A percentile compares a stretch with the other conserved stretches of the same genome.
Evolutionary conservation across 2,888 invertebrate genomes (phyloP).

Genomic region (Busseola fusca): DNA sequence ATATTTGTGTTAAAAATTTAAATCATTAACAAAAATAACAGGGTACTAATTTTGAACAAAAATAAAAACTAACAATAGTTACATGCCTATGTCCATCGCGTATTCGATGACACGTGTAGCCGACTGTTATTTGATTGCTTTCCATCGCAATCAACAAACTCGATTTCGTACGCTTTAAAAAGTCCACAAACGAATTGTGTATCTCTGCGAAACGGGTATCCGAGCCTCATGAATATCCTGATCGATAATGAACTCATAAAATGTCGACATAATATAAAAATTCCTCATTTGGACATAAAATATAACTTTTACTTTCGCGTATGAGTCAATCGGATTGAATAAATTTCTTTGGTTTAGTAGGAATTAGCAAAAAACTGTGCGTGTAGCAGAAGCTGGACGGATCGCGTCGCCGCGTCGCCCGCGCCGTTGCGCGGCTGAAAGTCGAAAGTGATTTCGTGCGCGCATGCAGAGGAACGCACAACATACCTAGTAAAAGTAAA

Average conservation of each 20-base stretch:
- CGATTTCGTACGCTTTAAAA: conserved; percentile 63
- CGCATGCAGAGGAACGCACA: conserved; percentile 71
- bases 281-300: conserved; percentile 26
- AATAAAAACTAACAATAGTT: conserved; percentile 16
- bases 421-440: conserved; percentile 72
- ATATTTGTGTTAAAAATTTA: no score
- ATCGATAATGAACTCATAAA: conserved; percentile 14
- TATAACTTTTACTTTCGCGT: conserved; percentile 62
- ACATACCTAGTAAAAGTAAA: conserved; percentile 84
- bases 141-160: conserved; percentile 72
- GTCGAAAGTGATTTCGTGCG: conserved; percentile 87
- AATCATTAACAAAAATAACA: background rate
- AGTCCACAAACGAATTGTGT: conserved; percentile 46
- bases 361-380: conserved; percentile 61
- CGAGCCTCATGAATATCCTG: conserved; percentile 34
- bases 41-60: background rate
- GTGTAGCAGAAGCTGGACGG: conserved; percentile 55
- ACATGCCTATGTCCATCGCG: conserved; percentile 27
- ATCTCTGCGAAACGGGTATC: conserved; percentile 29
- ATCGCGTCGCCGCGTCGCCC: conserved; percentile 23
- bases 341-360: conserved; percentile 60
- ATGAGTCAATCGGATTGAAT: conserved; percentile 62
- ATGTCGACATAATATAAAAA: conserved; percentile 41
- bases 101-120: conserved; percentile 25
- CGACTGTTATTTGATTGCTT: conserved; percentile 59